Evolutionary conservation across 2,797 vertebrate genomes (phyloP).

Genomic region (Falco novaeseelandiae): DNA sequence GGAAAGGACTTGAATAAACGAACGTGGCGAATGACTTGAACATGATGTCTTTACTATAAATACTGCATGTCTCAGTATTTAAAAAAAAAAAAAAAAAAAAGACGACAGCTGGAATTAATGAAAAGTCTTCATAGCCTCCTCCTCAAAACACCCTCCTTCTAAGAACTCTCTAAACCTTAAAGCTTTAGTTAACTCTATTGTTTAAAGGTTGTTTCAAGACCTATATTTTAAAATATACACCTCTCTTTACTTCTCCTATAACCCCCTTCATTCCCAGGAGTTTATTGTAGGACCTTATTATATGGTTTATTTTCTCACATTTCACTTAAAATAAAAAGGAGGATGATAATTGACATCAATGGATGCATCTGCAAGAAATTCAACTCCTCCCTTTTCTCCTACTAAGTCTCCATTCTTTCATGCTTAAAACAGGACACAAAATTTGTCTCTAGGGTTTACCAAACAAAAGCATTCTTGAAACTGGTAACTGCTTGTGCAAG

Average conservation of each 20-base stretch:
- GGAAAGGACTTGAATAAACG: not conserved
- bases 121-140: not conserved
- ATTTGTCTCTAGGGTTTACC: not conserved
- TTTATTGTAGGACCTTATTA: not conserved
- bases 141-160: not conserved
- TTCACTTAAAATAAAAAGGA: not conserved
- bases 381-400: not conserved
- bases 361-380: not conserved
- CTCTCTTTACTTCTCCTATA: not conserved
- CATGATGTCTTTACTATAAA: not conserved
- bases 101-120: not conserved
- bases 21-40: not conserved
- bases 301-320: not conserved
- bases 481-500: not conserved
- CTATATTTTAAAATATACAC: not conserved
- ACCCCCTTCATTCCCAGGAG: not conserved
- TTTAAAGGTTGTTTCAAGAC: not conserved
- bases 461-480: not conserved
- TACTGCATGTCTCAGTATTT: not conserved
- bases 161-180: not conserved
- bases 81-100: not conserved
- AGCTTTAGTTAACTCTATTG: not conserved
- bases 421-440: not conserved
- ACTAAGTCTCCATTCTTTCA: not conserved
- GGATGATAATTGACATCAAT: not conserved